Percentiles rank a stretch among this genome's conserved stretches.
phyloP scores from a whole-genome alignment of 2,888 invertebrate genomes.

The Osmoderma eremita region DNA sequence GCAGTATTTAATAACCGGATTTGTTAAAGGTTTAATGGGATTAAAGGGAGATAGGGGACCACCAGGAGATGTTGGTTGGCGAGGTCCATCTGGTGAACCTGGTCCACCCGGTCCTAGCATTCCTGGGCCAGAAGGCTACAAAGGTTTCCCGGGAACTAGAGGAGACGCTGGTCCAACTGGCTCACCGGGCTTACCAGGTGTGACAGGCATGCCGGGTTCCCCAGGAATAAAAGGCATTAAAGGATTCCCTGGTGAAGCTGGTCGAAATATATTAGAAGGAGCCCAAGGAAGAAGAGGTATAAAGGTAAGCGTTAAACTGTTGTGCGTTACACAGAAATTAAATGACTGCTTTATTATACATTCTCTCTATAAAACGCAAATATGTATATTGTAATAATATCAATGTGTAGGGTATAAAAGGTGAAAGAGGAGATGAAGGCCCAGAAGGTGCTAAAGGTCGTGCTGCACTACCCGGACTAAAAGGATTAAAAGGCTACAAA shows the following conservation, averaged over 20 bases:
- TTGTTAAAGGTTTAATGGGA: slow-evolving; percentile 62
- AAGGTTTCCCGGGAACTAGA: slow-evolving; percentile 74
- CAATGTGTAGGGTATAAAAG: slow-evolving; percentile 55
- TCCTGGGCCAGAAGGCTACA: slow-evolving; percentile 67
- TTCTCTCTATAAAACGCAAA: no score
- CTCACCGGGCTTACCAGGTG: slow-evolving; percentile 57
- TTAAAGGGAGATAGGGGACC: slow-evolving; percentile 68
- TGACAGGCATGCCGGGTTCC: slow-evolving; percentile 53
- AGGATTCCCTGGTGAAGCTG: slow-evolving; percentile 69
- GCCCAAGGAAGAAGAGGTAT: slow-evolving; percentile 62
- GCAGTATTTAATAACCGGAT: no score
- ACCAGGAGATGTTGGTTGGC: slow-evolving; percentile 65
- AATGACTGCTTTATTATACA: no score
- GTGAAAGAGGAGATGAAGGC: slow-evolving; percentile 60
- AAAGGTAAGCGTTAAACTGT: neutral
- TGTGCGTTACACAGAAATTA: no score
- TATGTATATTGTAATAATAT: neutral
- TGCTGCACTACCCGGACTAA: slow-evolving; percentile 57
- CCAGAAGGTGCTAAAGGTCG: slow-evolving; percentile 60
- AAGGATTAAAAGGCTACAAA: slow-evolving; percentile 58
- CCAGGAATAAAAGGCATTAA: slow-evolving; percentile 60
- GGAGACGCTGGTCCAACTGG: slow-evolving; percentile 76
- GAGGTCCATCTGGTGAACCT: slow-evolving; percentile 65
- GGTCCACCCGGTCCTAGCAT: slow-evolving; percentile 57
- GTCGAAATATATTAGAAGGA: slow-evolving; percentile 67